Evolutionary conservation across 2,797 vertebrate genomes (phyloP).

Genomic region (Hydrocynus forskahlii): DNA sequence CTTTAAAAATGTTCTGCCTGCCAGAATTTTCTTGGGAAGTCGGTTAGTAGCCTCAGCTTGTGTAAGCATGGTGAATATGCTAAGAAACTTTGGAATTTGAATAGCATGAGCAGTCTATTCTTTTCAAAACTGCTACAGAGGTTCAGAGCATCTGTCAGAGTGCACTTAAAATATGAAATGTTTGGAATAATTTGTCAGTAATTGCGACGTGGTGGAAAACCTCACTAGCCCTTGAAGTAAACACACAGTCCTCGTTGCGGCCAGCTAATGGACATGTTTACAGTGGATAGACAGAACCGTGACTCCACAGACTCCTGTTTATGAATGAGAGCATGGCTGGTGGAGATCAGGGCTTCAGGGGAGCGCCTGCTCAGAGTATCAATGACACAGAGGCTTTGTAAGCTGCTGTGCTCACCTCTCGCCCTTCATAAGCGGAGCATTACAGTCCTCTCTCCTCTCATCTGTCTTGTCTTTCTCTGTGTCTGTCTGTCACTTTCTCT

Average conservation of each 20-base stretch:
- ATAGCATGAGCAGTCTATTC: not conserved
- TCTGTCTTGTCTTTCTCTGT: not conserved
- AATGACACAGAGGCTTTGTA: constrained; percentile 12
- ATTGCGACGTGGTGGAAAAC: constrained; percentile 41
- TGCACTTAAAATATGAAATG: constrained; percentile 18
- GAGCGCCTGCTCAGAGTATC: constrained; percentile 9
- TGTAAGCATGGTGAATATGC: constrained; percentile 25
- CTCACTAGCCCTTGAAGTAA: constrained; percentile 37
- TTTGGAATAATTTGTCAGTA: constrained; percentile 35
- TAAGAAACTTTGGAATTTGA: constrained; percentile 37
- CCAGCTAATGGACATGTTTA: constrained; percentile 37
- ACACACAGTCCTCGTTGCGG: constrained; percentile 14
- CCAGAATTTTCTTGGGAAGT: constrained; percentile 42
- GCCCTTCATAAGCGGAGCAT: not conserved
- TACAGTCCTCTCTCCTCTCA: not conserved
- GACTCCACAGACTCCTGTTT: constrained; percentile 33
- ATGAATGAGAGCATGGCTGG: constrained; percentile 14
- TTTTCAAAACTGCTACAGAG: constrained; percentile 9
- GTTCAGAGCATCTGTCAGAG: constrained; percentile 22
- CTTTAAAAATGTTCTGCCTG: constrained; percentile 29
- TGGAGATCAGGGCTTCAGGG: constrained; percentile 1
- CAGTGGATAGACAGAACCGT: constrained; percentile 6
- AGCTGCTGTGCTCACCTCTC: constrained; percentile 17
- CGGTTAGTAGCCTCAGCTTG: constrained; percentile 16
- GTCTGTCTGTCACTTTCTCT: too few relatives aligned